Conservation (phyloP, 2,113 vertebrate genomes). For the Anoura caudifer region DNA sequence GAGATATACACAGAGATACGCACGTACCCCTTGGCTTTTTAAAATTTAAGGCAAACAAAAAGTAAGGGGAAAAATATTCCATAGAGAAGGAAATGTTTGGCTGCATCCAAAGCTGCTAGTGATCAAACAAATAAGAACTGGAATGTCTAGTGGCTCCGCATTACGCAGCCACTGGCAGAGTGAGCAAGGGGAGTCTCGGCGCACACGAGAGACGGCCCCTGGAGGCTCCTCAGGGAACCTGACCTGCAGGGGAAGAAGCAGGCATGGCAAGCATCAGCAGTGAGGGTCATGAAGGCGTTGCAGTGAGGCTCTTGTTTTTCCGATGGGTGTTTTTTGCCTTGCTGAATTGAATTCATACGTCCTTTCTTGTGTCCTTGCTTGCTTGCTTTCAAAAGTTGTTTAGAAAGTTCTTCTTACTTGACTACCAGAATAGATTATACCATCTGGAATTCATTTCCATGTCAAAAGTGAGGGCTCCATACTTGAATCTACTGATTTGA, state of each 20-base stretch:
- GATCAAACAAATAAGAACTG: not conserved
- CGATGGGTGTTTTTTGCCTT: not conserved
- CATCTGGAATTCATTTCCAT: not conserved
- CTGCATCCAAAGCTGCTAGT: not conserved
- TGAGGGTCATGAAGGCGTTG: not conserved
- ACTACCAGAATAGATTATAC: not conserved
- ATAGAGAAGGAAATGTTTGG: not conserved
- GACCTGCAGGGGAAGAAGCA: not conserved
- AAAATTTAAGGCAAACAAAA: slow-evolving; percentile 13
- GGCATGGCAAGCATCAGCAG: not conserved
- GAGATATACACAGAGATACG: not conserved
- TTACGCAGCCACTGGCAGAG: rapidly evolving
- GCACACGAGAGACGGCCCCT: not conserved
- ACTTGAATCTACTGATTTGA: not conserved
- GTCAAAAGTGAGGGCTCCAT: not conserved
- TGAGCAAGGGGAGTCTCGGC: too few relatives aligned
- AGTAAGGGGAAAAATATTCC: not conserved
- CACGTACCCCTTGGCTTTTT: not conserved
- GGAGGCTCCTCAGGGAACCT: not conserved
- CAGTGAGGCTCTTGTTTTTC: not conserved
- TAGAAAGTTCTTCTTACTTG: not conserved
- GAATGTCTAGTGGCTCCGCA: not conserved
- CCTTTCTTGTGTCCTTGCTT: not conserved
- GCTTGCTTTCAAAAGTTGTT: not conserved
- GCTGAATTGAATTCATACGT: not conserved